Evolutionary conservation across 2,888 invertebrate genomes (phyloP).

Genomic region (Corbicula japonica): DNA sequence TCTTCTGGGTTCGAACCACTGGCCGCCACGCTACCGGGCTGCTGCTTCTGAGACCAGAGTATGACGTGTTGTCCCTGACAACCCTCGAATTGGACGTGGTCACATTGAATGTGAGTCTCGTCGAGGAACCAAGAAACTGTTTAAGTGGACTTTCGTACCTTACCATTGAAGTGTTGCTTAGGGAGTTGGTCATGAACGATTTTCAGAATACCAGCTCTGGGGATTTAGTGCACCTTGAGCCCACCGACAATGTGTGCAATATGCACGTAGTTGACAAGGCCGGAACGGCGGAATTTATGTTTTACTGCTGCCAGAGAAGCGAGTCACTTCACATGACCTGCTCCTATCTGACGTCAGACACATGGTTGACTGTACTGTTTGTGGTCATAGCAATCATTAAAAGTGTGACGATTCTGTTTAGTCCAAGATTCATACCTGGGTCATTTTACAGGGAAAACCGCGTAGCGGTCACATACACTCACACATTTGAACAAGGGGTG

Average conservation of each 20-base stretch:
- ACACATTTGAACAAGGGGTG: conserved; percentile 27
- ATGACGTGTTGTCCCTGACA: conserved; percentile 75
- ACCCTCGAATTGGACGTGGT: conserved; percentile 77
- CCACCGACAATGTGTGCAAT: conserved; percentile 70
- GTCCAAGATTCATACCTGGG: conserved; percentile 77
- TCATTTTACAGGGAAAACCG: conserved; percentile 69
- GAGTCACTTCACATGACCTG: conserved; percentile 29
- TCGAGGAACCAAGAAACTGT: conserved; percentile 74
- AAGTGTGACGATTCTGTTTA: conserved; percentile 75
- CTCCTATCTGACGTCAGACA: conserved; percentile 58
- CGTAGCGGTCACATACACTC: conserved; percentile 20
- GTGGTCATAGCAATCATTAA: conserved; percentile 73
- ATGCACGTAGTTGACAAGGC: conserved; percentile 49
- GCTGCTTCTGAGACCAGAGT: conserved; percentile 79
- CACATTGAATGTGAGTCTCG: conserved; percentile 68
- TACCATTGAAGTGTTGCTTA: conserved; percentile 50
- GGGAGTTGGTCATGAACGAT: conserved; percentile 73
- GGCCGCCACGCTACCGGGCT: conserved; percentile 78
- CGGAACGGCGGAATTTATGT: conserved; percentile 52
- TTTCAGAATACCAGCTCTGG: conserved; percentile 57
- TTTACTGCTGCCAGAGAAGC: conserved; percentile 49
- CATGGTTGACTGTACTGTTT: conserved; percentile 73
- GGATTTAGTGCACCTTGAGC: conserved; percentile 14
- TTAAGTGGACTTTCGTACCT: conserved; percentile 53
- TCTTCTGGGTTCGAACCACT: conserved; percentile 74